Evolutionary conservation across 2,888 invertebrate species (phyloP).

Genomic region (Cordilura impudica): DNA sequence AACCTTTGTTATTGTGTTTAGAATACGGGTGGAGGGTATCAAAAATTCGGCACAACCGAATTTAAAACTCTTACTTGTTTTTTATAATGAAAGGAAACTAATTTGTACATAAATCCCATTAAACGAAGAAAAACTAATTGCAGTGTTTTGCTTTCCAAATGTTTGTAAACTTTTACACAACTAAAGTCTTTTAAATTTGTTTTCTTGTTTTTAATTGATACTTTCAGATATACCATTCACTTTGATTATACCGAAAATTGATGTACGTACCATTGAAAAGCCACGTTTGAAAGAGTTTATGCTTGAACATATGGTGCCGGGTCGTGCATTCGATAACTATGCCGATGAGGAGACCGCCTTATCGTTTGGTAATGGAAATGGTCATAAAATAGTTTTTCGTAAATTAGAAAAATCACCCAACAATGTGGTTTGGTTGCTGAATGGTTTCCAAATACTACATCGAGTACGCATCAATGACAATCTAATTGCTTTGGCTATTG

Average conservation of each 20-base stretch:
- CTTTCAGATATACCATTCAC: conserved; percentile 81
- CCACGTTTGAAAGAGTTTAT: conserved; percentile 81
- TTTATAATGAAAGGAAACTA: not conserved
- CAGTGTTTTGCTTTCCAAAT: not conserved
- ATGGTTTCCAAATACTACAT: conserved; percentile 76
- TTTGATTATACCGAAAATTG: conserved; percentile 80
- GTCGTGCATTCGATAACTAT: conserved; percentile 79
- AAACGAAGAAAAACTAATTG: conserved; percentile 25
- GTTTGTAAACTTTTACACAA: not conserved
- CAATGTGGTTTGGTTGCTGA: conserved; percentile 74
- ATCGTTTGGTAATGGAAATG: conserved; percentile 77
- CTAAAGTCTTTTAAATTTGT: conserved; percentile 5
- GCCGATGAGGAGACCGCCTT: conserved; percentile 76
- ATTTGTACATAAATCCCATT: not conserved
- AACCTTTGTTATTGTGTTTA: too few species aligned
- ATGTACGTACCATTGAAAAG: conserved; percentile 78
- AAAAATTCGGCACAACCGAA: too few species aligned
- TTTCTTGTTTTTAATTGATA: conserved; percentile 48
- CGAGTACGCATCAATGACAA: conserved; percentile 76
- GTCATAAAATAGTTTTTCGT: conserved; percentile 78
- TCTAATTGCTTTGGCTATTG: conserved; percentile 76
- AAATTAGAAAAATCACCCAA: conserved; percentile 76
- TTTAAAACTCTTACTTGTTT: too few species aligned
- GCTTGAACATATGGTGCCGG: conserved; percentile 81
- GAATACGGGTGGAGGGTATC: too few species aligned